phyloP scores from a whole-genome alignment of 2,797 vertebrate species.

The Oophaga sylvatica region DNA sequence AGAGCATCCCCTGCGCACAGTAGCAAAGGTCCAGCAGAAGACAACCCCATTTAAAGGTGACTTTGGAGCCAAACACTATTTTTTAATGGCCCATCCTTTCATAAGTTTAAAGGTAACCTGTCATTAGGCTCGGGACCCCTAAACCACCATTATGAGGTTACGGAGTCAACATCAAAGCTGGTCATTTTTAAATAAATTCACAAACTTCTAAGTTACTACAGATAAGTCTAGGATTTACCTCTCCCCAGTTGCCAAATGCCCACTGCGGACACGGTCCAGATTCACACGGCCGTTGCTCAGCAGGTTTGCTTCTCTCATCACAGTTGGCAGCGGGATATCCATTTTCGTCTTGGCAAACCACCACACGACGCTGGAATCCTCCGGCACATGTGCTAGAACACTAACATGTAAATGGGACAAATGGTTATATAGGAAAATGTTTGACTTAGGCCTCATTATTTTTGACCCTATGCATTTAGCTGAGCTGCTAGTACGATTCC shows the following conservation, averaged over 20 bases:
- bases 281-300: conserved; percentile 91
- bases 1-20: neutral
- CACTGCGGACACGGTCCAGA: conserved; percentile 96
- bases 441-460: neutral
- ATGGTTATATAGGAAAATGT: neutral
- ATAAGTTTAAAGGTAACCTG: too few species aligned
- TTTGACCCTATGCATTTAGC: neutral
- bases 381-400: conserved; percentile 97
- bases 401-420: conserved; percentile 73
- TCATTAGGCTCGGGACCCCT: too few species aligned
- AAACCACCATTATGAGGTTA: too few species aligned
- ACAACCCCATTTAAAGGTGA: neutral
- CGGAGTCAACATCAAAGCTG: too few species aligned
- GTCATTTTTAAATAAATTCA: too few species aligned
- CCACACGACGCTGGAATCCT: conserved; percentile 94
- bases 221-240: conserved; percentile 75
- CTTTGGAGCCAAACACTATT: neutral
- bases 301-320: conserved; percentile 86
- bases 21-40: neutral
- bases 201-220: too few species aligned
- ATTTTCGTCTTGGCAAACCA: conserved; percentile 97
- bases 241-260: conserved; percentile 93
- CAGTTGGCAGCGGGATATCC: conserved; percentile 90
- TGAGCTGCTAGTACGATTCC: neutral
- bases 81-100: too few species aligned